Base-by-base conservation (phyloP, 2,888 invertebrate species). In the Unio delphinus region DNA sequence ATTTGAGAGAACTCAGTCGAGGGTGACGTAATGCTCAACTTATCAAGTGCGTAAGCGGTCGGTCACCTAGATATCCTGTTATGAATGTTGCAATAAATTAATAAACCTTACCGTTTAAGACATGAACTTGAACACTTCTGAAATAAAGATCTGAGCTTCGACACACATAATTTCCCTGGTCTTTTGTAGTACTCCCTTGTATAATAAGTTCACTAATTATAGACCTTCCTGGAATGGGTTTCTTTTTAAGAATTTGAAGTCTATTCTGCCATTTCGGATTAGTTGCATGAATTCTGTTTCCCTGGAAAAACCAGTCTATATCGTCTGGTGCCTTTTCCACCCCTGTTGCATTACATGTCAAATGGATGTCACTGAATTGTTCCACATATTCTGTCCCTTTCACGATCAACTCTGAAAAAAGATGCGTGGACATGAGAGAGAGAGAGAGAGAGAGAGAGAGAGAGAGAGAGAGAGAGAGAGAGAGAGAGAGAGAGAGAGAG, bases 281-380 rank as follows among this genome's bases (percentile, higher is more conserved):
- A 18, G 54, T 54, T 18, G 34, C 6, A 26, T 54, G 20, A 20
- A 72, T 72, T 55, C 65, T 68, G n/a, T 66, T 55, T n/a, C 72
- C 68, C 26, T 68, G 61, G 30, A 64, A 64, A 59, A 72, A 72
- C 72, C 72, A 72, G 30, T 72, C 72, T 15, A 72, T 61, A 64
- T 65, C 65, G 4, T 63, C 68, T 8, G 72, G 72, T n/a, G 72
- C 65, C 15, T 66, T 34, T 20, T 55, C 28, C 0, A 56, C 23
- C 4, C 72, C 72, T 15, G 61, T 65, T 11, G 68, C 72, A 61
- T 65, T 65, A 61, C 72, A 72, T 15, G 68, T 66, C n/a, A 72
- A 54, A 34, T 68, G 65, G n/a, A 72, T 65, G 0, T 54, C 61
- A 28, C 66, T 62, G 54, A 68, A 54, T 23, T 65, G 18, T 56